These are phyloP conservation scores for Pterocles gutturalis DNA, from an alignment of 2,113 vertebrate genomes.

Conservation along the genomic window DNA sequence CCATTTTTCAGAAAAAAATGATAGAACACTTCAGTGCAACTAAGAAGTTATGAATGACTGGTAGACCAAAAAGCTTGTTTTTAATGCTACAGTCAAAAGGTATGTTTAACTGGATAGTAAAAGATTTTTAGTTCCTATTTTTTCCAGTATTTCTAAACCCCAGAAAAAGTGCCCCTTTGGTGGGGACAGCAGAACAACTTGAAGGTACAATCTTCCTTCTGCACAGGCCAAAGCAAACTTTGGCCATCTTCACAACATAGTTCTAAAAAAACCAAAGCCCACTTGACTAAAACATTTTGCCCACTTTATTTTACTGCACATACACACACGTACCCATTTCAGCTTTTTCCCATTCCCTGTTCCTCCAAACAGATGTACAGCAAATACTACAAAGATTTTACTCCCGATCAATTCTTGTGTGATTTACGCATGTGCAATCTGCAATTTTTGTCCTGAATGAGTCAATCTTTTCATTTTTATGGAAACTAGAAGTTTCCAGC, in stretches of 20 bases:
- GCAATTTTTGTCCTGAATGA: neutral
- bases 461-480: neutral
- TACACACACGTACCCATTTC: rapidly evolving
- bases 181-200: neutral
- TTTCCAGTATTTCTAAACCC: neutral
- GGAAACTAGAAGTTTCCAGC: neutral
- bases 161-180: neutral
- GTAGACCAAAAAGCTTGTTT: neutral
- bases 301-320: neutral
- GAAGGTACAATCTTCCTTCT: neutral
- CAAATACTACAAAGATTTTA: neutral
- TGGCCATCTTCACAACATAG: neutral
- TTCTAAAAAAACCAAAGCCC: neutral
- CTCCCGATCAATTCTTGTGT: neutral
- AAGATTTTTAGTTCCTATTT: neutral
- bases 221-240: neutral
- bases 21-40: conserved; percentile 56
- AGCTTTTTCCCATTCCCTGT: neutral
- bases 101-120: neutral
- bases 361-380: neutral
- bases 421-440: neutral
- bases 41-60: conserved; percentile 32
- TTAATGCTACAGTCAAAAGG: neutral
- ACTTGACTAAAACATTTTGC: neutral
- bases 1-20: conserved; percentile 66